phyloP scores from a whole-genome alignment of 2,888 invertebrate species.

The Apamea anceps region DNA sequence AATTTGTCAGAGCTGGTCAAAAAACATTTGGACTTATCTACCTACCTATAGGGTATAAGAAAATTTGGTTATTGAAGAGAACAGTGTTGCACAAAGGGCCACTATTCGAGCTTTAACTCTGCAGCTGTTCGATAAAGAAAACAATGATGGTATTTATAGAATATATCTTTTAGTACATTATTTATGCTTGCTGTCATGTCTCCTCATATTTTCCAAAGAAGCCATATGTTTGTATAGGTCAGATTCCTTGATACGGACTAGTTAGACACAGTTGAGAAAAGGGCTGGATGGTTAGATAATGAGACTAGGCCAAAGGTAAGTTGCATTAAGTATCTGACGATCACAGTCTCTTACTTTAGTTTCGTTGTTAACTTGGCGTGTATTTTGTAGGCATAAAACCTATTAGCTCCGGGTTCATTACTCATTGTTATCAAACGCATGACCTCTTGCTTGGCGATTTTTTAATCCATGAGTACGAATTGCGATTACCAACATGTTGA shows the following conservation, averaged over 20 bases:
- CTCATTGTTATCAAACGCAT: background rate
- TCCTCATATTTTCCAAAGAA: background rate
- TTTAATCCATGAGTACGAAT: background rate
- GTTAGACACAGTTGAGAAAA: background rate
- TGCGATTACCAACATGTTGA: background rate
- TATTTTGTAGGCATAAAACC: background rate
- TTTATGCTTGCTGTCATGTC: background rate
- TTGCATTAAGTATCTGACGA: background rate
- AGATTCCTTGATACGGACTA: background rate
- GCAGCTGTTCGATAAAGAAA: background rate
- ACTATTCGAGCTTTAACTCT: background rate
- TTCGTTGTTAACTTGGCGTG: background rate
- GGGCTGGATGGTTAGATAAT: background rate
- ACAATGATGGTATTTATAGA: background rate
- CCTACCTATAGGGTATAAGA: slow-evolving; percentile 2
- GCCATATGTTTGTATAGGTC: background rate
- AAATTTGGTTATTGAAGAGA: background rate
- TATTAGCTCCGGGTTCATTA: background rate
- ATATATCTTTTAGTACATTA: background rate
- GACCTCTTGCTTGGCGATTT: background rate
- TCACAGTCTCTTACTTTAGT: background rate
- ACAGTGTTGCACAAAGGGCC: background rate
- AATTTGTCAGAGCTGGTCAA: slow-evolving; percentile 49
- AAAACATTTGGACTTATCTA: background rate
- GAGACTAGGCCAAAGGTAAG: background rate